Evolutionary conservation across 2,888 invertebrate genomes (phyloP).

Genomic region (Drosophila borborema): DNA sequence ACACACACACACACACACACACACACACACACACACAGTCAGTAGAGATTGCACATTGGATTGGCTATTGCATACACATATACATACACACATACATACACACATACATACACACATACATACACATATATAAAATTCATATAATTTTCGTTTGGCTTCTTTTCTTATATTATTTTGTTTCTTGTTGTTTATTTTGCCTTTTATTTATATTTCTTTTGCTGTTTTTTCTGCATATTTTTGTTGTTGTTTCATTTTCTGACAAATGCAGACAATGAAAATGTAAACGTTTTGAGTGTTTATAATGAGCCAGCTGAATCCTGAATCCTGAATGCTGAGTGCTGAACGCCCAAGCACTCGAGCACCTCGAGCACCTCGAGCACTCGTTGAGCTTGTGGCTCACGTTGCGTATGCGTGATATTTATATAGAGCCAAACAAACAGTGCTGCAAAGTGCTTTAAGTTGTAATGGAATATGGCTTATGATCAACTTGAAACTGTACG

Average conservation of each 20-base stretch:
- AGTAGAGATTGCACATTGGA: constrained; percentile 71
- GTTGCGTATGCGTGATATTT: constrained; percentile 49
- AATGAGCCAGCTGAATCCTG: constrained; percentile 36
- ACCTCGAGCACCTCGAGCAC: constrained; percentile 4
- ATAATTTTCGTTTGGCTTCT: constrained; percentile 41
- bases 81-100: not conserved
- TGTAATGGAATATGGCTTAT: not conserved
- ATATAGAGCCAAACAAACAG: not conserved
- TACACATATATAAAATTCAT: constrained; percentile 51
- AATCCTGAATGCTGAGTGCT: constrained; percentile 6
- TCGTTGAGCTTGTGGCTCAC: constrained; percentile 8
- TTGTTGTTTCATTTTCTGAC: constrained; percentile 11
- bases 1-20: constrained; percentile 7
- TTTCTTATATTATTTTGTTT: constrained; percentile 16
- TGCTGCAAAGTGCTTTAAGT: constrained; percentile 4
- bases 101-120: constrained; percentile 26
- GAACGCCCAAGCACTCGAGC: constrained; percentile 5
- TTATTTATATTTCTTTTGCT: constrained; percentile 1
- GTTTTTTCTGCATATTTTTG: not conserved
- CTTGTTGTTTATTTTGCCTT: constrained; percentile 14
- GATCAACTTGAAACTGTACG: not conserved
- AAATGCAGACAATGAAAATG: constrained; percentile 56
- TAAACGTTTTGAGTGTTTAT: constrained; percentile 53
- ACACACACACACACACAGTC: constrained; percentile 2
- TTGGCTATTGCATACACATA: constrained; percentile 64